Evolutionary conservation across 2,888 invertebrate genomes (phyloP).

Genomic region (Physocephala rufipes): DNA sequence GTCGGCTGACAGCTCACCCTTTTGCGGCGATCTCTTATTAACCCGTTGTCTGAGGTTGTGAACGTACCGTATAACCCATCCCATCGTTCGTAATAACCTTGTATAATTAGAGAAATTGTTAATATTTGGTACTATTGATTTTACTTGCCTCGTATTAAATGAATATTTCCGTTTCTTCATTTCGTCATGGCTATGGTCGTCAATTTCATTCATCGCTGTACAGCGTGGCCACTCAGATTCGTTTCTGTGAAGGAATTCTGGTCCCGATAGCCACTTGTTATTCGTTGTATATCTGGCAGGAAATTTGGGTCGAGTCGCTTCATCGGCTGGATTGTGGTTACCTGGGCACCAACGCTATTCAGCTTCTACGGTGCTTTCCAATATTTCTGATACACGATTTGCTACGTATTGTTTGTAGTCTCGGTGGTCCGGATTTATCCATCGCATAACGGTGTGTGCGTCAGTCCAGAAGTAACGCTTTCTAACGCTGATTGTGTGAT

Average conservation of each 20-base stretch:
- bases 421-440: neutral
- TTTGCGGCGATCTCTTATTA: no score
- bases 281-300: neutral
- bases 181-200: slow-evolving; percentile 2
- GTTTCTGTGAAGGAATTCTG: neutral
- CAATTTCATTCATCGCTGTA: neutral
- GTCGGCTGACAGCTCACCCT: no score
- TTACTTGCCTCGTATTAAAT: slow-evolving; percentile 14
- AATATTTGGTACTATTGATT: neutral
- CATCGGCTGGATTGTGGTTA: neutral
- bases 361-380: slow-evolving; percentile 9
- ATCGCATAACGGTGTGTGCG: neutral
- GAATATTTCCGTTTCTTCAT: no score
- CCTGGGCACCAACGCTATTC: slow-evolving; percentile 1
- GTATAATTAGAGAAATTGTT: slow-evolving; percentile 35
- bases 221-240: neutral
- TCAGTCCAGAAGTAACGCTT: neutral
- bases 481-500: neutral
- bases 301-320: neutral
- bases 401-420: slow-evolving; percentile 28
- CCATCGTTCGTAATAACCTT: slow-evolving; percentile 28
- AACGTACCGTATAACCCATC: slow-evolving; percentile 22
- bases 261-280: neutral
- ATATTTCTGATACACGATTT: slow-evolving; percentile 34
- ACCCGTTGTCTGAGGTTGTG: slow-evolving; percentile 14